Evolutionary conservation across 2,797 vertebrate genomes (phyloP).

Genomic region (Crocidura indochinensis): DNA sequence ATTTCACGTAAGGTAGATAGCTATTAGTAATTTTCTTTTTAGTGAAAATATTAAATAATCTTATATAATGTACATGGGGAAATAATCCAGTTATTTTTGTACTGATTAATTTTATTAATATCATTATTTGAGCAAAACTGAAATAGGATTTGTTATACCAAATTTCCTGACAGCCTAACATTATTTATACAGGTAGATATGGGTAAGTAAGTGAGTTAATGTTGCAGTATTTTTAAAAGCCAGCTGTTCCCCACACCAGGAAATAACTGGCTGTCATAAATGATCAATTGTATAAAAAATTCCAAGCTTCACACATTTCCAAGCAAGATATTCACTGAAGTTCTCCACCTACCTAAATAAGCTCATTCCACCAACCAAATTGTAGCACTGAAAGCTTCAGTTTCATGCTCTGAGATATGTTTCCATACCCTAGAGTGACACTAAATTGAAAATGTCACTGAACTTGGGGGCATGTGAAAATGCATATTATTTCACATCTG

Average conservation of each 20-base stretch:
- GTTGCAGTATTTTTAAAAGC: conserved; percentile 79
- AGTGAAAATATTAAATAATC: not conserved
- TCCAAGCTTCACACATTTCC: conserved; percentile 75
- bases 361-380: conserved; percentile 53
- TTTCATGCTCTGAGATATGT: conserved; percentile 50
- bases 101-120: conserved; percentile 69
- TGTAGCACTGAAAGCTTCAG: not conserved
- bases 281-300: conserved; percentile 78
- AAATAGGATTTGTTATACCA: conserved; percentile 70
- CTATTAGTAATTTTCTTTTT: not conserved
- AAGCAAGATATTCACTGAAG: conserved; percentile 63
- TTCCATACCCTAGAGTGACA: conserved; percentile 66
- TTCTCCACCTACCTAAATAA: conserved; percentile 53
- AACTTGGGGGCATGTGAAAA: conserved; percentile 78
- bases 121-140: conserved; percentile 65
- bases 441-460: conserved; percentile 81
- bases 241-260: conserved; percentile 73
- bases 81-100: conserved; percentile 14
- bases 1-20: not conserved
- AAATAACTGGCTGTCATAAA: conserved; percentile 74
- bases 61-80: not conserved
- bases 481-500: conserved; percentile 77
- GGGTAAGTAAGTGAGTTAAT: conserved; percentile 85
- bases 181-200: conserved; percentile 79
- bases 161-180: conserved; percentile 58